Percentiles rank a stretch among this genome's conserved stretches.
These are phyloP conservation scores for Drosophila ohnishii DNA, from an alignment of 1,140 invertebrate genomes.

Conservation along the genomic window DNA sequence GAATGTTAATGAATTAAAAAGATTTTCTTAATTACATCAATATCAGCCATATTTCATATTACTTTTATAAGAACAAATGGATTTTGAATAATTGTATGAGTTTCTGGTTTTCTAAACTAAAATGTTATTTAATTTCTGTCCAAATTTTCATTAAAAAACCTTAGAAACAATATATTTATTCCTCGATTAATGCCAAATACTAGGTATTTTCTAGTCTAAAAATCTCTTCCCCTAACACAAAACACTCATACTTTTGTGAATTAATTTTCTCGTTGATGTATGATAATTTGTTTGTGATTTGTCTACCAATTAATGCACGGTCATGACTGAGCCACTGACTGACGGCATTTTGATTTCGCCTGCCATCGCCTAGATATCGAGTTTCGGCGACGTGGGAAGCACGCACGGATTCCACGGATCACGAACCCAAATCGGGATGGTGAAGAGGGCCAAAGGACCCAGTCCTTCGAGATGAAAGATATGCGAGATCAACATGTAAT, in stretches of 20 bases:
- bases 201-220: conserved; percentile 1
- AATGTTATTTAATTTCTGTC: background rate
- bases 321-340: conserved; percentile 62
- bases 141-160: background rate
- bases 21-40: no score
- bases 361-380: conserved; percentile 51
- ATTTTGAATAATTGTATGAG: no score
- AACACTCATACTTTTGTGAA: background rate
- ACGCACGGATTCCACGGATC: conserved; percentile 58
- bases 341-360: conserved; percentile 72
- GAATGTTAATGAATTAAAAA: no score
- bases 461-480: conserved; percentile 74
- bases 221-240: no score
- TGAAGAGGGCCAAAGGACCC: conserved; percentile 21
- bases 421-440: conserved; percentile 1
- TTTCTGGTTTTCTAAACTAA: background rate
- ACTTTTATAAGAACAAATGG: no score
- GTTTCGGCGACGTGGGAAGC: conserved; percentile 75
- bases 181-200: background rate
- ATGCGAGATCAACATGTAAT: conserved; percentile 81
- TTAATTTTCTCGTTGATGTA: conserved; percentile 18
- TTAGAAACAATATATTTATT: background rate
- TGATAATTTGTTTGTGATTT: conserved; percentile 38
- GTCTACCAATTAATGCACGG: conserved; percentile 67
- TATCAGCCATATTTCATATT: no score